Evolutionary conservation across 2,113 vertebrate species (phyloP).

Genomic region (Opisthocomus hoazin): DNA sequence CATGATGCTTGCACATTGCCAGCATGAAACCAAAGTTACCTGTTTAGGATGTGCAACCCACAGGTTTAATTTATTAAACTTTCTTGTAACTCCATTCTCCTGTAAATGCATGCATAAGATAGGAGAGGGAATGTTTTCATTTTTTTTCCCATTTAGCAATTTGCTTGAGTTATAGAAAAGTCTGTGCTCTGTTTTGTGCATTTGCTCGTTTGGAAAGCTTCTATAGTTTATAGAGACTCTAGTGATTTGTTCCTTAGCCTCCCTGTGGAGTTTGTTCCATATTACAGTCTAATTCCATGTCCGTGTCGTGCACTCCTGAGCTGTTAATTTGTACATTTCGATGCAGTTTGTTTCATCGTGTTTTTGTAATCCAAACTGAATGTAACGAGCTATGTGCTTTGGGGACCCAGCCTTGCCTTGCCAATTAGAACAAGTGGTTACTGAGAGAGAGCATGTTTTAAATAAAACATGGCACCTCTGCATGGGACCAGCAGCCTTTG

Average conservation of each 20-base stretch:
- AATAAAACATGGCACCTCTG: conserved; percentile 79
- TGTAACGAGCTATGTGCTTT: conserved; percentile 78
- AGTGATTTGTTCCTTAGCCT: conserved; percentile 69
- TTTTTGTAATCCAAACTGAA: conserved; percentile 82
- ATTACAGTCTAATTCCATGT: conserved; percentile 74
- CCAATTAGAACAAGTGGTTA: conserved; percentile 83
- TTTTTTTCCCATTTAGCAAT: conserved; percentile 50
- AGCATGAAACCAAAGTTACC: conserved; percentile 24
- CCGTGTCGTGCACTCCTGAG: conserved; percentile 64
- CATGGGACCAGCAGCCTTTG: conserved; percentile 24
- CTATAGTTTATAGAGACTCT: conserved; percentile 65
- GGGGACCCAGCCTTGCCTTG: conserved; percentile 76
- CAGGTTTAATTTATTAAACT: conserved; percentile 52
- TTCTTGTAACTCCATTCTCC: conserved; percentile 12
- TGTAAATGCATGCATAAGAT: conserved; percentile 14
- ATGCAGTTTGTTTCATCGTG: conserved; percentile 78
- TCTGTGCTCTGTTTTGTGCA: conserved; percentile 49
- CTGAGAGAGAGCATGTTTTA: conserved; percentile 76
- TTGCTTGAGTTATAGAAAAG: conserved; percentile 68
- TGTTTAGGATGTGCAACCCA: conserved; percentile 7
- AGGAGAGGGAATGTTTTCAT: neutral
- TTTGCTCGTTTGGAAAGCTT: conserved; percentile 71
- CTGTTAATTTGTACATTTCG: conserved; percentile 79
- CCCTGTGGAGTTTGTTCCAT: conserved; percentile 71
- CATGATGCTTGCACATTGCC: conserved; percentile 45